Percentiles rank a stretch among this genome's conserved stretches.
Evolutionary conservation across 2,113 vertebrate genomes (phyloP).

Genomic region (Furnarius figulus): DNA sequence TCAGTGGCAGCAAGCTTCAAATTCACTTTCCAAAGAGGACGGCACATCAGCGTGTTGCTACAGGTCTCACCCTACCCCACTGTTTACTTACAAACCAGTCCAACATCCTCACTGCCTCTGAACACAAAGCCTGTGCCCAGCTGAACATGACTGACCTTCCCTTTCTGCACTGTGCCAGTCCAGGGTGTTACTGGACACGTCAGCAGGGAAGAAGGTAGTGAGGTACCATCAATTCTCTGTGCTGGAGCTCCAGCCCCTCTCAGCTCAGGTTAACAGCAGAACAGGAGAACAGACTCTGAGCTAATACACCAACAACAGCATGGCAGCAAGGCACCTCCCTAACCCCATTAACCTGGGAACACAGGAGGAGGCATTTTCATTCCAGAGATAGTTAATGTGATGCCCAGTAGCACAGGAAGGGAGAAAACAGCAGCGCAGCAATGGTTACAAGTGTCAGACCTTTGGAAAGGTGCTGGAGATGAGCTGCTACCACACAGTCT

Average conservation of each 20-base stretch:
- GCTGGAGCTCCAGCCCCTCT: neutral
- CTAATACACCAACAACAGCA: neutral
- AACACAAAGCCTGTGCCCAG: neutral
- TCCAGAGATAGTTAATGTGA: neutral
- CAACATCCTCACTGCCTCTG: neutral
- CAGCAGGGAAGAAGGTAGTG: neutral
- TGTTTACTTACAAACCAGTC: neutral
- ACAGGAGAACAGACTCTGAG: neutral
- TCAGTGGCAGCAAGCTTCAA: neutral
- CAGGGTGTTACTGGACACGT: neutral
- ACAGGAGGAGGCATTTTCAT: neutral
- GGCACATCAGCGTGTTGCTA: neutral
- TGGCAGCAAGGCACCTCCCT: neutral
- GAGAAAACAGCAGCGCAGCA: neutral
- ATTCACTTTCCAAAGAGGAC: neutral
- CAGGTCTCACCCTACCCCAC: neutral
- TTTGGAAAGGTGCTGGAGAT: neutral
- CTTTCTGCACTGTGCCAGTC: neutral
- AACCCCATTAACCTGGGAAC: neutral
- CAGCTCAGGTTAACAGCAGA: neutral
- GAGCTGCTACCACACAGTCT: neutral
- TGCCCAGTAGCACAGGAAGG: neutral
- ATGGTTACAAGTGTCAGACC: neutral
- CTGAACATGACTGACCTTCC: neutral
- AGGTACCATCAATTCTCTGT: neutral